Evolutionary conservation across 2,797 vertebrate genomes (phyloP).

Genomic region (Lindbergichthys nudifrons): DNA sequence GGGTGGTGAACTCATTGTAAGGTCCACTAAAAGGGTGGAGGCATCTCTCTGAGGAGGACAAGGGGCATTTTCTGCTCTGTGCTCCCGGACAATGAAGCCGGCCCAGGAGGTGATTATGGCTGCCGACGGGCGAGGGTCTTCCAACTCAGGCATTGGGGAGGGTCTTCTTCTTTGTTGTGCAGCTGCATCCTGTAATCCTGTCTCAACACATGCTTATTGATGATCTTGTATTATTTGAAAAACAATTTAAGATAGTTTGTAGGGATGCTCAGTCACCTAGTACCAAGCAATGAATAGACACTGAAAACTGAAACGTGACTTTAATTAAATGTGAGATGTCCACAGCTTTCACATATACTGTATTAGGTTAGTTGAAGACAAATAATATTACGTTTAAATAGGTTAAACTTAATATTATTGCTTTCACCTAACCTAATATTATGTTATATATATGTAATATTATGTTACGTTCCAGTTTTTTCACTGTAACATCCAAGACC

Average conservation of each 20-base stretch:
- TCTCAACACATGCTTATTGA: background rate
- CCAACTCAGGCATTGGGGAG: background rate
- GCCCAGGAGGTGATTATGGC: conserved; percentile 41
- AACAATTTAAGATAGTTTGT: background rate
- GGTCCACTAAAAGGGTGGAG: conserved; percentile 11
- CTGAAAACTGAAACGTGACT: too few relatives aligned
- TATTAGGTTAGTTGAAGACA: too few relatives aligned
- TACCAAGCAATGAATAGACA: background rate
- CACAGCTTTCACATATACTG: too few relatives aligned
- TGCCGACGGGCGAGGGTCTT: conserved; percentile 20
- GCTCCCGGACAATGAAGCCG: conserved; percentile 39
- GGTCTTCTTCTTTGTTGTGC: conserved; percentile 16
- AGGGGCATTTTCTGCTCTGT: conserved; percentile 41
- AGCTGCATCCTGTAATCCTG: conserved; percentile 20
- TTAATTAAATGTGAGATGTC: too few relatives aligned
- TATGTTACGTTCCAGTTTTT: too few relatives aligned
- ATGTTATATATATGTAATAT: too few relatives aligned
- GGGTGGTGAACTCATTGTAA: conserved; percentile 30
- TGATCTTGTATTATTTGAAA: background rate
- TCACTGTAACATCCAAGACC: too few relatives aligned
- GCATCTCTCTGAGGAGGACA: conserved; percentile 25
- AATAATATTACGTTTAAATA: too few relatives aligned
- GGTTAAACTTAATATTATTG: too few relatives aligned
- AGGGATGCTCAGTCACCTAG: background rate
- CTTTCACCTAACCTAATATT: too few relatives aligned